Evolutionary conservation across 1,140 invertebrate genomes (phyloP), one percentile per base, ranked within the genome.

Genomic region (Leucophenga varia): DNA sequence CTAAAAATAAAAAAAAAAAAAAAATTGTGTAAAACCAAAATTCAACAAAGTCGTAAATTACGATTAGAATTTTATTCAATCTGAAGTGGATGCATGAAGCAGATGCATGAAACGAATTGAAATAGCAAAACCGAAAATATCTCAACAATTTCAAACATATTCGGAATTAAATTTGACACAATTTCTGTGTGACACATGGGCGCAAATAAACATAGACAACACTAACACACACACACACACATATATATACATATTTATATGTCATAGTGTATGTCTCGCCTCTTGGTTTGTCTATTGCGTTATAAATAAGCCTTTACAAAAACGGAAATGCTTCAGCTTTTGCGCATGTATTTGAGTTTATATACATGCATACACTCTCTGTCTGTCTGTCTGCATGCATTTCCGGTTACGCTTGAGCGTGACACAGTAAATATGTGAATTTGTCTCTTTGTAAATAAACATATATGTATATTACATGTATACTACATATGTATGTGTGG

Each of bases 91-190:
- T 25, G 22, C 22, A 25, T 6, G 10, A 25, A 6, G 22, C 5
- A 25, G 10, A 25, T 25, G 22, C 5, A 6, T 10, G 22, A 25
- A 5, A 25, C 22, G 5, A 25, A 25, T 25, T 6, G 22, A 48
- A 49, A 42, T 35, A 4, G 9, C 43, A 43, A 28, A 47, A 40
- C 17, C n/a, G 16, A 46, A 47, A 38, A 43, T 21, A 47, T 36
- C 44, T 36, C 22, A 34, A 35, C 43, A 51, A 49, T 58, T 53
- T 44, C 47, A 55, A 34, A 31, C 48, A 38, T 43, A 48, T 53
- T 49, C 39, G 22, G 52, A 59, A 65, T 63, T 57, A 63, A 65
- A 65, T 59, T 49, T 55, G 36, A 57, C 63, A 57, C 57, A 63
- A 53, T 51, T 55, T 51, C 44, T 44, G 37, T 41, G 28, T 42